Evolutionary conservation across 2,797 vertebrate species (phyloP).

Genomic region (Betta splendens): DNA sequence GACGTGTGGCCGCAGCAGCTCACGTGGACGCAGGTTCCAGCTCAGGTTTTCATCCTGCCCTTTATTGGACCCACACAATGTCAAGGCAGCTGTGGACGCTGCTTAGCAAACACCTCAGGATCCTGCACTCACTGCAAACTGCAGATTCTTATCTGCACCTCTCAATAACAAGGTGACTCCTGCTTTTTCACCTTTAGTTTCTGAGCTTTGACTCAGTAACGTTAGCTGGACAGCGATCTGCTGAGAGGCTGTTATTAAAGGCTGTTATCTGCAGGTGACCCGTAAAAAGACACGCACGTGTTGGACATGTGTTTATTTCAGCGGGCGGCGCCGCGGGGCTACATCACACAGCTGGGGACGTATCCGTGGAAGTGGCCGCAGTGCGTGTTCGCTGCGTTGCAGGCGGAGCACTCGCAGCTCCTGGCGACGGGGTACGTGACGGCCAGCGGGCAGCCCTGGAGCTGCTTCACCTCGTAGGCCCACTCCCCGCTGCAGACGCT

Average conservation of each 20-base stretch:
- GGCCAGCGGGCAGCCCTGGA: constrained; percentile 82
- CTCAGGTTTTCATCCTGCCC: too few relatives aligned
- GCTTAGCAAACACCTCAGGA: too few relatives aligned
- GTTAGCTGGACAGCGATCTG: too few relatives aligned
- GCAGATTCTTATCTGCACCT: too few relatives aligned
- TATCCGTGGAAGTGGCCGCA: constrained; percentile 81
- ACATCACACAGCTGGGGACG: constrained; percentile 76
- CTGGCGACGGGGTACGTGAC: constrained; percentile 88
- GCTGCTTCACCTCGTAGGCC: constrained; percentile 82
- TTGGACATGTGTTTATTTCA: constrained; percentile 48
- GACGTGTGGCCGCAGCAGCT: not conserved
- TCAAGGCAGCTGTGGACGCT: too few relatives aligned
- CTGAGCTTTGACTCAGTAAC: too few relatives aligned
- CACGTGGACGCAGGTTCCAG: not conserved
- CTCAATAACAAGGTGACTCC: too few relatives aligned
- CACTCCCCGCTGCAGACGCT: constrained; percentile 85
- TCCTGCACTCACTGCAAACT: too few relatives aligned
- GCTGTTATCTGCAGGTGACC: too few relatives aligned
- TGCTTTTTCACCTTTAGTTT: too few relatives aligned
- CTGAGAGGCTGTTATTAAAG: too few relatives aligned
- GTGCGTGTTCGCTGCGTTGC: constrained; percentile 81
- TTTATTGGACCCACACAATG: too few relatives aligned
- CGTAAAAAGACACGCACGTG: accelerated
- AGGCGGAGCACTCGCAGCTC: constrained; percentile 84
- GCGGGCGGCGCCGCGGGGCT: constrained; percentile 12